Evolutionary conservation across 2,888 invertebrate species (phyloP).

Genomic region (Conistra vaccinii): DNA sequence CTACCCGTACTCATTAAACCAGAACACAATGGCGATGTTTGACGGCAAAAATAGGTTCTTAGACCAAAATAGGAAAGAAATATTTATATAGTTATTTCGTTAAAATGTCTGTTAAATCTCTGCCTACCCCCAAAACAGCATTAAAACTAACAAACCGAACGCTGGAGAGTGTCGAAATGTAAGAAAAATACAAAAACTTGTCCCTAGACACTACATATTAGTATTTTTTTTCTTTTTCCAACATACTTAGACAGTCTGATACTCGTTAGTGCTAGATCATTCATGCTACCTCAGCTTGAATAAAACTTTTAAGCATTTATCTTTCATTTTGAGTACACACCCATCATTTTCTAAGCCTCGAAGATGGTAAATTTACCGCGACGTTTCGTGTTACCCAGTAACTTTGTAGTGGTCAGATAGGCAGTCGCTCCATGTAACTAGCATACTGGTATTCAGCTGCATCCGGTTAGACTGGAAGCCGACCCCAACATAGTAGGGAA

Average conservation of each 20-base stretch:
- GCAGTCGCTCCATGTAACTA: no score
- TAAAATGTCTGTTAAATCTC: no score
- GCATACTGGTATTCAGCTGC: no score
- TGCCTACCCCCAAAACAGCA: background rate
- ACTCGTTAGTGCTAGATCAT: constrained; percentile 42
- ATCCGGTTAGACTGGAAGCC: no score
- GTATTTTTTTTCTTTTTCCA: constrained; percentile 30
- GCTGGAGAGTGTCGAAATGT: constrained; percentile 38
- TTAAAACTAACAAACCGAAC: constrained; percentile 33
- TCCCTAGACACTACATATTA: constrained; percentile 57
- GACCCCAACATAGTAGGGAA: no score
- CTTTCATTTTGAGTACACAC: background rate
- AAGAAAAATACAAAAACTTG: constrained; percentile 63
- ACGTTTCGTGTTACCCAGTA: no score
- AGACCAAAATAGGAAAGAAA: no score
- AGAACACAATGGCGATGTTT: no score
- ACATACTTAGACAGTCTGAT: constrained; percentile 46
- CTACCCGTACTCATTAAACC: no score
- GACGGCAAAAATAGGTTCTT: no score
- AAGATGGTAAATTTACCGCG: background rate
- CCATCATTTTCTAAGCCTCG: constrained; percentile 11
- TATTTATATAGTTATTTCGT: no score
- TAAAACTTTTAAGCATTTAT: background rate
- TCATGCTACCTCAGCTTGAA: background rate
- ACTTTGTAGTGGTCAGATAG: no score